Conservation (phyloP, 2,888 invertebrate species). For the Acholoe squamosa region DNA sequence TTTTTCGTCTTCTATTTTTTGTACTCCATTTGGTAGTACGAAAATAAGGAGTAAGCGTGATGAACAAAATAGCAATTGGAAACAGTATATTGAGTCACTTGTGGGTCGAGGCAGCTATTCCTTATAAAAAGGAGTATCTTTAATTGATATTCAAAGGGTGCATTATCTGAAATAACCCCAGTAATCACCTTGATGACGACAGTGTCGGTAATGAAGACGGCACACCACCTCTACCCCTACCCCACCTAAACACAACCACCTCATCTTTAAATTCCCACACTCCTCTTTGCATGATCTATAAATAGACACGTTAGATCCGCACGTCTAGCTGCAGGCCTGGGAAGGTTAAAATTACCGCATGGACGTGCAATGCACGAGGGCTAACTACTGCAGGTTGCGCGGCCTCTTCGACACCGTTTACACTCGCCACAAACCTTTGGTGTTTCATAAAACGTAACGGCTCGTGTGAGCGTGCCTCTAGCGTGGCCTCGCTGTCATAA, state of each 20-base stretch:
- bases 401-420: constrained; percentile 18
- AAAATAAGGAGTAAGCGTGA: not conserved
- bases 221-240: not conserved
- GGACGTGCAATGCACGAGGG: not conserved
- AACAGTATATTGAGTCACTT: not conserved
- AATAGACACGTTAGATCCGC: not conserved
- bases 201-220: not conserved
- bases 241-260: not conserved
- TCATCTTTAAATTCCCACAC: constrained; percentile 29
- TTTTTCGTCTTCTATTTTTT: too few relatives aligned
- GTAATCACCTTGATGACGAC: not conserved
- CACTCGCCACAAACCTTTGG: constrained; percentile 32
- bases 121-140: not conserved
- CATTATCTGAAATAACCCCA: not conserved
- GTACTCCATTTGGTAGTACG: too few relatives aligned
- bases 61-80: constrained; percentile 7
- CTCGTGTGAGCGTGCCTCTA: constrained; percentile 10
- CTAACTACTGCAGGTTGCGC: constrained; percentile 14
- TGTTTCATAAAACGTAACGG: constrained; percentile 23
- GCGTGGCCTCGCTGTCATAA: not conserved
- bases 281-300: not conserved
- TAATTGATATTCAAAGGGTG: constrained; percentile 13
- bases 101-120: not conserved
- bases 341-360: constrained; percentile 15
- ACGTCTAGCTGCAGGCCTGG: not conserved